Base-by-base conservation (phyloP, 2,888 invertebrate genomes). In the Scaptomyza reducta region DNA sequence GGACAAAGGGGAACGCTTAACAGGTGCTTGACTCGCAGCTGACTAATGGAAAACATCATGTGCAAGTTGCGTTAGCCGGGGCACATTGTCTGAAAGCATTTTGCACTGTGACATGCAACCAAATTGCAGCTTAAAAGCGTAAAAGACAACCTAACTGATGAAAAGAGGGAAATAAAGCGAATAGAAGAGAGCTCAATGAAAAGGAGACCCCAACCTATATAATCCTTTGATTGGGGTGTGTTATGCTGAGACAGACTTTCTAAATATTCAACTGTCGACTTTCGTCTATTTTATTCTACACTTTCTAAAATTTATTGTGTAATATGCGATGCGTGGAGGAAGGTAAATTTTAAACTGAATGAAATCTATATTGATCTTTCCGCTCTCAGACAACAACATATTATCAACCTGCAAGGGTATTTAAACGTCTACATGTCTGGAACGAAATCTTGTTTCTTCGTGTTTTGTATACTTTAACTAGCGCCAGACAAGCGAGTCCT, bases 121-220 rank as follows among this genome's bases (percentile, higher is more conserved):
- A 82, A 81, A 85, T 85, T 85, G 82, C 79, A 85, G 71, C 82
- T 81, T 81, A 78, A 84, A 65, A 74, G 82, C 71, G 71, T 64
- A 76, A 71, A 77, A 71, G 74, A 73, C 77, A 77, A 53, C 35
- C 51, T 53, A 58, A 54, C 47, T 25, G 9, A 45, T 35, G 16
- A 44, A 25, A 44, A 5, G 56, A 40, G 45, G 18, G 14, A 13
- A 47, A 5, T 16, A 25, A 33, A 33, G n/a, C 2, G 14, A n/a
- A 53, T 11, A 41, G 33, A 40, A 44, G 41, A 56, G 35, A 25
- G 35, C 53, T 53, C 31, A 25, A 38, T 14, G 38, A 14, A 14
- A 14, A 9, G 38, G 9, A 56, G 31, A 49, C 53, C 38, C 33
- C 33, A 31, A 41, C 49, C 31, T 16, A 18, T 10, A 27, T 4